A percentile compares a stretch with the other conserved stretches of the same genome.
Evolutionary conservation across 2,113 vertebrate genomes (phyloP).

Genomic region (Datnioides undecimradiatus): DNA sequence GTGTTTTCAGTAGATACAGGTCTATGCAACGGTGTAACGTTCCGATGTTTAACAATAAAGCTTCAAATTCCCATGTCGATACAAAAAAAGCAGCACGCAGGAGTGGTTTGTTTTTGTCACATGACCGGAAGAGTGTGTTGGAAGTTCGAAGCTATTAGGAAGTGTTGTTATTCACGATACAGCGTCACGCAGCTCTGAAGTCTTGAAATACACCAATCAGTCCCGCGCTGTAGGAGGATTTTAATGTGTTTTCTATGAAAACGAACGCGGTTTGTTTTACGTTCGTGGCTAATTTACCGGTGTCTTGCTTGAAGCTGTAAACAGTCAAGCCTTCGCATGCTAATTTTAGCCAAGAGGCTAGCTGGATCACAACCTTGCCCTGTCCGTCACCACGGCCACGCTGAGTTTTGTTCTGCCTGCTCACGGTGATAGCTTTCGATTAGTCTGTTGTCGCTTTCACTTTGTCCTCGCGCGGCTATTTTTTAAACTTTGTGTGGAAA

Average conservation of each 20-base stretch:
- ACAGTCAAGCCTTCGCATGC: conserved; percentile 7
- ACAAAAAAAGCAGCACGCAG: conserved; percentile 11
- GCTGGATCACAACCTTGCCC: conserved; percentile 58
- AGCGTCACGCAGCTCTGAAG: conserved; percentile 23
- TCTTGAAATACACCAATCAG: not conserved
- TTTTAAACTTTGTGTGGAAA: not conserved
- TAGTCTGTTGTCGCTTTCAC: not conserved
- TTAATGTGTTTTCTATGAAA: not conserved
- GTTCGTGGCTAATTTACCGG: not conserved
- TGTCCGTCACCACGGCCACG: conserved; percentile 10
- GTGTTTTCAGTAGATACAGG: not conserved
- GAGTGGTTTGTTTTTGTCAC: conserved; percentile 80
- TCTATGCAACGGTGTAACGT: not conserved
- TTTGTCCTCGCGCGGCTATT: not conserved
- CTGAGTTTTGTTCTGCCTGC: not conserved
- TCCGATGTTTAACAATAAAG: not conserved
- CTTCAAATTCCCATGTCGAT: not conserved
- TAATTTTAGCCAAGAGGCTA: conserved; percentile 54
- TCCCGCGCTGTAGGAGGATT: not conserved
- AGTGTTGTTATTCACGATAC: conserved; percentile 52
- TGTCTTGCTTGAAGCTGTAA: not conserved
- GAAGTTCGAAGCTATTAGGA: conserved; percentile 50
- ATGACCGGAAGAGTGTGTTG: conserved; percentile 78
- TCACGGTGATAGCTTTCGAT: not conserved
- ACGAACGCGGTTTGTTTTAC: not conserved